These are phyloP conservation scores for Toxostoma redivivum DNA, from an alignment of 2,113 vertebrate species.

Conservation along the genomic window DNA sequence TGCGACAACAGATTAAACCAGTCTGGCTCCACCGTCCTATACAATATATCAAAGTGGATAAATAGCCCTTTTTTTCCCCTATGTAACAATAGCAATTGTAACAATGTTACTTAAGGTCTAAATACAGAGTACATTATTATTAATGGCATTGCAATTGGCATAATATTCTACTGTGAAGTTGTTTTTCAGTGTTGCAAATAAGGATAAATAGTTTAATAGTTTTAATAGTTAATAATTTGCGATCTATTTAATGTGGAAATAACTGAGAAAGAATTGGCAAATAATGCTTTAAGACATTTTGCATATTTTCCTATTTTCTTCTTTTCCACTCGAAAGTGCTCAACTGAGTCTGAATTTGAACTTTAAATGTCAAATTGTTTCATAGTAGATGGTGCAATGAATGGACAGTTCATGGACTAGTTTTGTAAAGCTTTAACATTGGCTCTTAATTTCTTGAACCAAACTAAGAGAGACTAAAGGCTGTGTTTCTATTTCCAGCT, in stretches of 20 bases:
- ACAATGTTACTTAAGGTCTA: not conserved
- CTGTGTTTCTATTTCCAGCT: not conserved
- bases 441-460: not conserved
- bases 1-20: not conserved
- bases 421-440: not conserved
- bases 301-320: not conserved
- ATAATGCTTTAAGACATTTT: not conserved
- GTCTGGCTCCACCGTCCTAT: not conserved
- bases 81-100: not conserved
- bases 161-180: not conserved
- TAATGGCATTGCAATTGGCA: not conserved
- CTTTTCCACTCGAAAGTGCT: not conserved
- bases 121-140: not conserved
- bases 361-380: not conserved
- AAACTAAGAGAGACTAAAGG: not conserved
- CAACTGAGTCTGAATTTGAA: not conserved
- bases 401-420: not conserved
- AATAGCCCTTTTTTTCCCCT: not conserved
- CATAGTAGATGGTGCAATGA: not conserved
- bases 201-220: not conserved
- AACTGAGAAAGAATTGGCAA: not conserved
- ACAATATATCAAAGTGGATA: not conserved
- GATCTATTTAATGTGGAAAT: not conserved
- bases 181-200: not conserved
- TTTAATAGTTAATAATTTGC: too few species aligned